A percentile compares a stretch with the other conserved stretches of the same genome.
These are phyloP conservation scores for Sminthurinus aureus DNA, from an alignment of 2,888 invertebrate species.

Conservation along the genomic window DNA sequence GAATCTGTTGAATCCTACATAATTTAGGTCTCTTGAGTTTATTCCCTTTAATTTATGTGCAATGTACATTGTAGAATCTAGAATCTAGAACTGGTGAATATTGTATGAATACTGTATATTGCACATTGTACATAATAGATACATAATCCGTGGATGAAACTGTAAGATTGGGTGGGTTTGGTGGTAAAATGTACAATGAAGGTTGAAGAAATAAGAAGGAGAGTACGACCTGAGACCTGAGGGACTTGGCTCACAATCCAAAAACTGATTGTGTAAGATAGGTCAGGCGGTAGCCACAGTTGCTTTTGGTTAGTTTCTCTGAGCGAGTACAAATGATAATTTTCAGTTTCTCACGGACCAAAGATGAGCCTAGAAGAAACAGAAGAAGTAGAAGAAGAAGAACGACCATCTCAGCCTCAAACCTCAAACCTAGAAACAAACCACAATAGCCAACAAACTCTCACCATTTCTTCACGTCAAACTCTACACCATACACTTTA, in stretches of 20 bases:
- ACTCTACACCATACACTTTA: too few relatives aligned
- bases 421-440: background rate
- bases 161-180: too few relatives aligned
- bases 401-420: background rate
- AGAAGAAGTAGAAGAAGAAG: background rate
- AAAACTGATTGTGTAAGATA: background rate
- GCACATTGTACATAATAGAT: too few relatives aligned
- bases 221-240: background rate
- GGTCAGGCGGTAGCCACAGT: background rate
- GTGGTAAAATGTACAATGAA: background rate
- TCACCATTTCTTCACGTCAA: background rate
- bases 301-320: too few relatives aligned
- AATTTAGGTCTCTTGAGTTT: too few relatives aligned
- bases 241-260: background rate
- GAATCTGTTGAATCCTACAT: too few relatives aligned
- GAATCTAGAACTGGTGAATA: too few relatives aligned
- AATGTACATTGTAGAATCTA: too few relatives aligned
- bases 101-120: too few relatives aligned
- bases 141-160: too few relatives aligned
- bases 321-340: background rate
- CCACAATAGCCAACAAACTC: slow-evolving; percentile 11
- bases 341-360: background rate
- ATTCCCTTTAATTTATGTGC: too few relatives aligned
- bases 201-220: too few relatives aligned
- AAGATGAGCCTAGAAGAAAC: background rate